Evolutionary conservation across 2,797 vertebrate species (phyloP), one percentile per base, ranked within the genome.

Genomic region (Fistularia commersonii): DNA sequence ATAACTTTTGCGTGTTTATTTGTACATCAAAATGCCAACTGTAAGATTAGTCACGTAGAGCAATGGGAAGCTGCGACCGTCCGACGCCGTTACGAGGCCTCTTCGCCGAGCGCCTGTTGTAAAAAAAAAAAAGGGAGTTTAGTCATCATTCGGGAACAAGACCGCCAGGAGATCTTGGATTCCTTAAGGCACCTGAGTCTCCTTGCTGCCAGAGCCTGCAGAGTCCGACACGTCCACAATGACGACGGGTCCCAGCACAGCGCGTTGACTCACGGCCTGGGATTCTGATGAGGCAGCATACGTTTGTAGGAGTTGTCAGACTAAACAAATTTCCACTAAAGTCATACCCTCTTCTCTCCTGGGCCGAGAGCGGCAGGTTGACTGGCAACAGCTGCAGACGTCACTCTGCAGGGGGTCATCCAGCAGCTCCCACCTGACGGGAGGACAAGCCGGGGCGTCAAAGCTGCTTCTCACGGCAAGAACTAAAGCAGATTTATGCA

Each of bases 311-410:
- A 44, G 14, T n/a, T 32, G 3, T 8, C 8, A 41, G 5, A 41
- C n/a, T 33, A 32, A 40, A 40, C 1, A 10, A 8, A n/a, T 1
- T 8, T 7, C 6, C 10, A 14, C 10, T 7, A 32, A 23, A 34
- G 6, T n/a, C 2, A 12, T 77, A 90, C 87, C 86, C 13, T 13
- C 49, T 8, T 42, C 36, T 66, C 76, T 77, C 61, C 39, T 86
- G 39, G 0, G 1, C 2, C 57, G 72, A 0, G 23, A 40, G 1
- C 3, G 55, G 74, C 92, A 95, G 35, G 42, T 13, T 0, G 66
- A 66, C 3, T 86, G 83, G 60, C 93, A 93, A 77, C 92, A 93
- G 45, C 43, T 63, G 53, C 93, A 94, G 5, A 90, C 7, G 9
- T 44, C 8, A 51, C 63, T 89, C 52, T 39, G 72, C 6, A 35